Conservation (phyloP, 2,888 invertebrate species). For the Drosophila fulvimacula region DNA sequence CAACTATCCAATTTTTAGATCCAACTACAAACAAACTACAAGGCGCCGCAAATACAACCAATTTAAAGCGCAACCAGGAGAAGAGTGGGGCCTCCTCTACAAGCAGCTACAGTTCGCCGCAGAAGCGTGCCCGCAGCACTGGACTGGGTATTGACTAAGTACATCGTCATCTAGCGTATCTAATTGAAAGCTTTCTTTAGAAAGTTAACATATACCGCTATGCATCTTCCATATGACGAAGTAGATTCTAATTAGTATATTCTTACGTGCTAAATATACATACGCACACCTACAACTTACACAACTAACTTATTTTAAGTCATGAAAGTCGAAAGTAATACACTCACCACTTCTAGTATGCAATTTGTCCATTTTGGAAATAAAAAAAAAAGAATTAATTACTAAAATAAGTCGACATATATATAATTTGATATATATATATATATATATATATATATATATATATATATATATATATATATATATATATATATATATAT, state of each 20-base stretch:
- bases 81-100: constrained; percentile 40
- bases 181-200: not conserved
- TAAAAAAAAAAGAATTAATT: constrained; percentile 3
- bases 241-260: constrained; percentile 18
- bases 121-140: constrained; percentile 63
- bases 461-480: too few relatives aligned
- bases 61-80: constrained; percentile 60
- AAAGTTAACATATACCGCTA: not conserved
- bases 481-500: constrained; percentile 13
- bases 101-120: constrained; percentile 52
- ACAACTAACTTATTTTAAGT: constrained; percentile 30
- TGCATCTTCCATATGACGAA: not conserved
- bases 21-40: constrained; percentile 63
- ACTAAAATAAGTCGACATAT: constrained; percentile 3
- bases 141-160: constrained; percentile 51
- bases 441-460: constrained; percentile 2
- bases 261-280: not conserved
- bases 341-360: constrained; percentile 10
- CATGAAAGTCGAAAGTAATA: constrained; percentile 24
- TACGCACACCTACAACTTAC: not conserved
- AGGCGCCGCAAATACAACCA: constrained; percentile 34
- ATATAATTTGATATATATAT: constrained; percentile 7
- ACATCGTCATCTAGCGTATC: not conserved
- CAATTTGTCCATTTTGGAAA: constrained; percentile 18
- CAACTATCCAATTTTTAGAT: constrained; percentile 32